Conservation (phyloP, 1,140 invertebrate species). For the Drosophila nigromelanica region DNA sequence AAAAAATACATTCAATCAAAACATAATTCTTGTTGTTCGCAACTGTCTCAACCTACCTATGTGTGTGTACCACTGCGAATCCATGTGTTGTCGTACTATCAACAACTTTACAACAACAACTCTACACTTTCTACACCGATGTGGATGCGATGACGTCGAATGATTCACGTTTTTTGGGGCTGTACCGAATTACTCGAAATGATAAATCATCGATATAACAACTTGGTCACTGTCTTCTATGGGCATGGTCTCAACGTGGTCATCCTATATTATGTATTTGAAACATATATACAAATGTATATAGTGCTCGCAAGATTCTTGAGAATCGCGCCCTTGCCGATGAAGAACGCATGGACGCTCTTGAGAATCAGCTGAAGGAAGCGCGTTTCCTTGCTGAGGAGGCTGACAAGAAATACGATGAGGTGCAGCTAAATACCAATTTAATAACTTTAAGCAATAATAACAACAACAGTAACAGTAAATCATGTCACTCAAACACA, state of each 20-base stretch:
- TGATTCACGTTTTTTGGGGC: conserved; percentile 68
- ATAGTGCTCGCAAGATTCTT: conserved; percentile 99
- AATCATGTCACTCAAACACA: conserved; percentile 34
- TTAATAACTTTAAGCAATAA: conserved; percentile 70
- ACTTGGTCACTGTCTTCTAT: conserved; percentile 83
- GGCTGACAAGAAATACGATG: conserved; percentile 99
- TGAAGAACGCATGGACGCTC: conserved; percentile 99
- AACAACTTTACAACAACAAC: conserved; percentile 46
- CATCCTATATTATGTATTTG: conserved; percentile 22
- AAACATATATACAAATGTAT: conserved; percentile 26
- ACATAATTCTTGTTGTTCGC: conserved; percentile 24
- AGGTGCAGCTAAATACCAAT: conserved; percentile 89
- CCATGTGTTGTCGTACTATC: conserved; percentile 71
- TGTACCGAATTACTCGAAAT: conserved; percentile 61
- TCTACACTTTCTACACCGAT: conserved; percentile 56
- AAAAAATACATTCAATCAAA: conserved; percentile 17
- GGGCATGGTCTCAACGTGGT: conserved; percentile 68
- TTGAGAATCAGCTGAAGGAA: conserved; percentile 99
- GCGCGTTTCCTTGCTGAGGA: conserved; percentile 99
- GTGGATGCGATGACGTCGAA: conserved; percentile 81
- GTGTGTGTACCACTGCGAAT: conserved; percentile 45
- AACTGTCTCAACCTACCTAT: conserved; percentile 43
- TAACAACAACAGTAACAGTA: conserved; percentile 60
- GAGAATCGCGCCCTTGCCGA: conserved; percentile 99
- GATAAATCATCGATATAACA: conserved; percentile 76